Conservation (phyloP, 37 sponge, comb jelly and placozoan species). For the Corticium candelabrum region DNA sequence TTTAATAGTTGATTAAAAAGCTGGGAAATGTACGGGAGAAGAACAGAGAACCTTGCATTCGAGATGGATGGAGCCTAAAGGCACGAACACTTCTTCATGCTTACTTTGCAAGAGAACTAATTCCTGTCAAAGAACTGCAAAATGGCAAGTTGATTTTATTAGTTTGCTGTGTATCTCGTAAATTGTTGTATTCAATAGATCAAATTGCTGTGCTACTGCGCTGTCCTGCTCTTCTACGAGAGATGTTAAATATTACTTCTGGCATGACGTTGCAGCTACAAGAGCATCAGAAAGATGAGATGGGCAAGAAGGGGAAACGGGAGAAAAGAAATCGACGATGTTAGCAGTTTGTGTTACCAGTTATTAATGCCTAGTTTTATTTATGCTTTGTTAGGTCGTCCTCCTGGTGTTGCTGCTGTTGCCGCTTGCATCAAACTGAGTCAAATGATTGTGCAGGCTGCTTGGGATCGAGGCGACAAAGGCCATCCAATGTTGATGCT, state of each 20-base stretch:
- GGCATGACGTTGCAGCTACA: conserved; percentile 10
- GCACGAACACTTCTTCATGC: conserved; percentile 58
- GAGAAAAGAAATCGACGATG: background rate
- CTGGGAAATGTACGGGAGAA: background rate
- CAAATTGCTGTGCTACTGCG: conserved; percentile 39
- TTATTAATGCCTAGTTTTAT: no score
- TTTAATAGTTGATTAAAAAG: background rate
- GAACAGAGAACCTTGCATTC: conserved; percentile 6
- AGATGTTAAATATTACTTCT: conserved; percentile 41
- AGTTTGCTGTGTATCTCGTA: no score
- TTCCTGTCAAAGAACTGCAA: conserved; percentile 15
- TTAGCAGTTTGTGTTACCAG: no score
- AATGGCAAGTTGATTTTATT: background rate
- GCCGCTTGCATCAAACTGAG: conserved; percentile 38
- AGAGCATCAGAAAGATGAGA: background rate
- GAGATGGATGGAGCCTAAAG: conserved; percentile 45
- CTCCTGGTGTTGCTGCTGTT: background rate
- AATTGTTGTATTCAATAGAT: no score
- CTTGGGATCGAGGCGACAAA: conserved; percentile 26
- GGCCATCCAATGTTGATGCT: background rate
- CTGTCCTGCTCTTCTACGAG: conserved; percentile 52
- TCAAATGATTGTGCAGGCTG: conserved; percentile 64
- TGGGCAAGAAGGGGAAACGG: background rate
- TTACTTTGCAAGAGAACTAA: conserved; percentile 37
- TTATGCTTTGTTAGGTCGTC: background rate